Evolutionary conservation across 2,888 invertebrate species (phyloP), one percentile per base, ranked within the genome.

Genomic region (Schizotus pectinicornis): DNA sequence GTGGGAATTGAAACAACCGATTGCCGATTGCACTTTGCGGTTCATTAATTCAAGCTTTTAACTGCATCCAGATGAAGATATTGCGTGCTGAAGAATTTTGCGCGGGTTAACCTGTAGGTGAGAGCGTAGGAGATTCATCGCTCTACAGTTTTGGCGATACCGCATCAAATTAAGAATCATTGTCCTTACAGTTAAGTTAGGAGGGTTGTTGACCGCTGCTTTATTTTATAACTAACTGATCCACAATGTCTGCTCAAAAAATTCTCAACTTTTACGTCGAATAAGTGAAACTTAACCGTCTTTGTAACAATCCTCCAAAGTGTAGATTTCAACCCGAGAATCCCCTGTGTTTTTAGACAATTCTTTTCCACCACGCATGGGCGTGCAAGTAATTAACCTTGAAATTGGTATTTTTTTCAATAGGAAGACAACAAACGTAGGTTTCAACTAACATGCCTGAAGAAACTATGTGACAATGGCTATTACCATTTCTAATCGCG

Each of bases 361-460:
- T 22, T 22, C 22, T 22, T 22, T 5, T 22, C 5, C 3, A 22
- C 22, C 22, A 22, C 22, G 22, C 22, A 22, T 22, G 22, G 22
- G 22, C 22, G 22, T 22, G 22, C 22, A 22, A 11, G 33, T 33
- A 45, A 33, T 45, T 45, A 45, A 45, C 45, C 45, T 45, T 45
- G 45, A 45, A 45, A 11, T 33, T 32, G 33, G 45, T 34, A 11
- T 45, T 45, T 33, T 6, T 31, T 41, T 7, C 7, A 41, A 30
- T 7, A 43, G 22, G 43, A 42, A 45, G 33, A 45, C 32, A 33
- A 32, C 12, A 5, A 11, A 8, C 12, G 45, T 45, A 33, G 45
- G 45, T 45, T 42, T 41, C 5, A 22, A 22, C 31, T 30, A 11
- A 34, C 31, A 32, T 11, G 42, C 6, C 8, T 31, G n/a, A 43